Base-by-base conservation (phyloP, 2,888 invertebrate genomes). In the Aphidius colemani region DNA sequence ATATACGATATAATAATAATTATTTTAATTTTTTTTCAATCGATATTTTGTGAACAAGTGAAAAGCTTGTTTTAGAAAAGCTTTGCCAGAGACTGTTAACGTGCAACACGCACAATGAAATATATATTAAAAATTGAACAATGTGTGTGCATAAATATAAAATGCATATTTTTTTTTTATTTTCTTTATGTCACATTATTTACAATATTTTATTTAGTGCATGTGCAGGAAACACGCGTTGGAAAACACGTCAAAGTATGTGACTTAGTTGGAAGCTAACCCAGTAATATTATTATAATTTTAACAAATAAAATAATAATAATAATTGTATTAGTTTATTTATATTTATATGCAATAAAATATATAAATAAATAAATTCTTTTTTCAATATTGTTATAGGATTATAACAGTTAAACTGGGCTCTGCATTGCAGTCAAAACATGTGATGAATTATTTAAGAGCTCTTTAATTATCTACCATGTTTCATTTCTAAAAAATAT, bases 181-280 rank as follows among this genome's bases (percentile, higher is more conserved):
- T 8, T 6, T 30, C 41, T 56, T 46, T 51, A 9, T 13, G n/a
- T n/a, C n/a, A n/a, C n/a, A 1, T 1, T 2, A 13, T 13, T 13
- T 13, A 13, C 13, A 13, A 13, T 13, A 13, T 13, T 13, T 13
- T 13, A 13, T 13, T 13, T 13, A 18, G 13, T 53, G 39, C 49
- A 41, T 30, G 30, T 53, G 45, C 8, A 59, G 61, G 61, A 61
- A 58, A 58, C 45, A 51, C 11, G 53, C 50, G 51, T 49, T 18
- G 6, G 48, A 11, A 45, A n/a, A 6, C 8, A 41, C 9, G 39
- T 57, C 51, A 43, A 58, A 58, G 46, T 61, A 40, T 61, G 46
- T 59, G 55, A 41, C 56, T 40, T 63, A 59, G 48, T 67, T 65
- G 66, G 66, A 64, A 63, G 60, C 64, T 70, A 72, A 72, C 74